phyloP scores from a whole-genome alignment of 1,140 invertebrate genomes.

The Lordiphosa collinella region DNA sequence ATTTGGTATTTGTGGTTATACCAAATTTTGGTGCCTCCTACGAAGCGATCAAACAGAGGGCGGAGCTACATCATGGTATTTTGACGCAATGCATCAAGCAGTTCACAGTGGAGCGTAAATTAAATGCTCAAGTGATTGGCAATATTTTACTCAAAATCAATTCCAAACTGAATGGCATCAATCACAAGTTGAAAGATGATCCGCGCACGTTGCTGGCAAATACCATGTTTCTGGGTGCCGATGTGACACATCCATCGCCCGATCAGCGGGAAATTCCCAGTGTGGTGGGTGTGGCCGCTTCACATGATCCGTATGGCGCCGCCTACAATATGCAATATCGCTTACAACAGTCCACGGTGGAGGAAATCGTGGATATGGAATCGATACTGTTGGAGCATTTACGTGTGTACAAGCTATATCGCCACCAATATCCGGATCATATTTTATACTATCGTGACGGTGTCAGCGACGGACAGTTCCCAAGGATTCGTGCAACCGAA shows the following conservation, averaged over 20 bases:
- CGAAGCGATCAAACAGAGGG: constrained; percentile 85
- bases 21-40: constrained; percentile 80
- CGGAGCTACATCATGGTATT: constrained; percentile 87
- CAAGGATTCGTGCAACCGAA: constrained; percentile 81
- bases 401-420: constrained; percentile 80
- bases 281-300: constrained; percentile 90
- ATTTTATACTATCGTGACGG: constrained; percentile 92
- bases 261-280: constrained; percentile 87
- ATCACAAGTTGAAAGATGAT: constrained; percentile 83
- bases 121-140: constrained; percentile 79
- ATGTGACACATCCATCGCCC: constrained; percentile 92
- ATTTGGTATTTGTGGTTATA: constrained; percentile 81
- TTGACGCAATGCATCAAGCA: constrained; percentile 91
- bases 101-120: constrained; percentile 80
- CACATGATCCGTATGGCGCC: constrained; percentile 84
- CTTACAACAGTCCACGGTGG: constrained; percentile 84
- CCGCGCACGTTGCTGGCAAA: constrained; percentile 40
- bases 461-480: constrained; percentile 93
- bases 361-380: constrained; percentile 88
- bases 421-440: constrained; percentile 80
- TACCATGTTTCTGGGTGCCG: constrained; percentile 89
- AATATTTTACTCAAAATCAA: constrained; percentile 93
- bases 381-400: constrained; percentile 83
- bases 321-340: constrained; percentile 86
- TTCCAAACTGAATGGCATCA: constrained; percentile 91